Evolutionary conservation across 2,797 vertebrate genomes (phyloP).

Genomic region (Rhinichthys osculus): DNA sequence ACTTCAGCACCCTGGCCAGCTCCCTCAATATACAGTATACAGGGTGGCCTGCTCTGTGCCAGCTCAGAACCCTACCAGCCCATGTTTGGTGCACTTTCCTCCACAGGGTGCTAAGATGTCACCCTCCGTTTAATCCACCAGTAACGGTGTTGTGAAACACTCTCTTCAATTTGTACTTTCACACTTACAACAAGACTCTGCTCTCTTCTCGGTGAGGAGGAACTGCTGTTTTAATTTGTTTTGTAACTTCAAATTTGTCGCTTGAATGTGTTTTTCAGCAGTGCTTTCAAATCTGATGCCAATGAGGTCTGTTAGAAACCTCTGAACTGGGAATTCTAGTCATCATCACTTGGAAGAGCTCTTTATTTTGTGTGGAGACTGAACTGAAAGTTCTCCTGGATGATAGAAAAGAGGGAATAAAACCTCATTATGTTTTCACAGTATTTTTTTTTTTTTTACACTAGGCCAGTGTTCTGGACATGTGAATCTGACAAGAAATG

Average conservation of each 20-base stretch:
- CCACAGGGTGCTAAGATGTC: not conserved
- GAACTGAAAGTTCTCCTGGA: not conserved
- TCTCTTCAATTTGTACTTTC: conserved; percentile 22
- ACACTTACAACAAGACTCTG: not conserved
- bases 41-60: not conserved
- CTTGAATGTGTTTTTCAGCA: conserved; percentile 12
- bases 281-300: conserved; percentile 20
- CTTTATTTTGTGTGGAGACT: not conserved
- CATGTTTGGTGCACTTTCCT: not conserved
- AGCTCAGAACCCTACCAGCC: not conserved
- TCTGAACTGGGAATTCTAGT: not conserved
- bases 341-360: not conserved
- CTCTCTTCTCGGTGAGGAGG: not conserved
- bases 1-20: conserved; percentile 41
- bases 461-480: not conserved
- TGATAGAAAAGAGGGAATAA: not conserved
- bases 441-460: not conserved
- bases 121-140: not conserved
- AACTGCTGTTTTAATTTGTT: not conserved
- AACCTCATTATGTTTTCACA: not conserved
- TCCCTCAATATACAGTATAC: not conserved
- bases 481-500: not conserved
- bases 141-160: not conserved
- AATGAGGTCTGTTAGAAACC: conserved; percentile 1
- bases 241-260: conserved; percentile 1